Base-by-base conservation (phyloP, 2,113 vertebrate species). In the Dissostichus mawsoni region DNA sequence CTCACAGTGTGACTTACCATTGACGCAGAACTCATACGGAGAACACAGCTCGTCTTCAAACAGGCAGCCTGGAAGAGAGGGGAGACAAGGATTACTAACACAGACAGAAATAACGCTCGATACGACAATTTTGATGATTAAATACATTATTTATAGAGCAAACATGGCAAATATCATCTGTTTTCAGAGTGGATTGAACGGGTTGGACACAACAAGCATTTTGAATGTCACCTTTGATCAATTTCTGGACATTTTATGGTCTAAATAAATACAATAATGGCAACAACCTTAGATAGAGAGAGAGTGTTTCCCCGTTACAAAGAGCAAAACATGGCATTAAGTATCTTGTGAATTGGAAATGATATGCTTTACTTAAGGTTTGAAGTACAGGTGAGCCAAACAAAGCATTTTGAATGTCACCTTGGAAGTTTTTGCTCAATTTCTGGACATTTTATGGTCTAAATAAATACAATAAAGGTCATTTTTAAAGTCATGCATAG, bases 31-130 rank as follows among this genome's bases (percentile, higher is more conserved):
- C 87, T 93, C 90, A 12, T 91, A 92, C 0, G 75, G 69, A 2
- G 80, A 65, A 17, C 93, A 94, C 69, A 94, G 91, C 80, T 93
- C 86, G 11, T 93, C 93, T 80, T 94, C 92, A 84, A 94, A 93
- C 81, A 92, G 87, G 78, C 93, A 94, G 81, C 93, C 93, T 94
- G 55, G 14, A 81, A 78, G 25, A 7, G 45, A 81, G 73, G 41
- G 74, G 69, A 84, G 3, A 41, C 16, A 72, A 82, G 65, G 29
- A 4, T 29, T 50, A 66, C 8, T 29, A 45, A 45, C 17, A 56
- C 11, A 56, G 36, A 41, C 20, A 10, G 25, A 52, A 25, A 33
- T 2, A n/a, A 62, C 13, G 18, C 41, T 11, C 18, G 20, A 2
- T 9, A 17, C 25, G 29, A 57, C 6, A 16, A 29, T 13, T 13